Base-by-base conservation (phyloP, 2,797 vertebrate genomes). In the Falco concolor region DNA sequence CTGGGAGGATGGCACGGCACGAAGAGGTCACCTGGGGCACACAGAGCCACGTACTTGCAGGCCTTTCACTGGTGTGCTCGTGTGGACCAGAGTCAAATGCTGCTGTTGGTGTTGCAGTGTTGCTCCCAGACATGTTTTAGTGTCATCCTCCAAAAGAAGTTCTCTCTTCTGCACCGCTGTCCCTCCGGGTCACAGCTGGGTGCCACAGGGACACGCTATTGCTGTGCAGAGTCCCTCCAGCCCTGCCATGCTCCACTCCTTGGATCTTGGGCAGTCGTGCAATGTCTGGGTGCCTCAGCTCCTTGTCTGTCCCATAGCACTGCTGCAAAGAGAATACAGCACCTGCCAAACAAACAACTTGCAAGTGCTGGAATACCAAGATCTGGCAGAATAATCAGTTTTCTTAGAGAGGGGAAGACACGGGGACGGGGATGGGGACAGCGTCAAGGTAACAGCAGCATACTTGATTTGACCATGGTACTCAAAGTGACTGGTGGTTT, bases 401-500 rank as follows among this genome's bases (percentile, higher is more conserved):
- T 40, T 28, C 24, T 53, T 25, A 6, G 40, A 60, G 42, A 47
- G 38, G 38, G 50, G 17, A 9, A 42, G 36, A 23, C 34, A 19
- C 0, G 13, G 45, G 32, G 28, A 19, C 28, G 1, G 16, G 67
- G 49, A 24, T 47, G 52, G 53, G 36, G 36, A 18, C 3, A 3
- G 57, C 8, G 50, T 12, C n/a, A 32, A 12, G 59, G 59, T 20
- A 10, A 14, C 5, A 18, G 57, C 47, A 34, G 28, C 17, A 2
- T 3, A 1, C 27, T n/a, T 12, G 23, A 5, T 13, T 49, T 22
- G 40, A 30, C 47, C 3, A 0, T 2, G 28, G 15, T 12, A 40
- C 59, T 61, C 20, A 3, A 21, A 50, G 36, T 0, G 8, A 22
- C 13, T 0, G 28, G 63, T 13, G 53, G n/a, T 8, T 65, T 60